phyloP scores from a whole-genome alignment of 1,140 invertebrate genomes.

The Chelonus insularis region DNA sequence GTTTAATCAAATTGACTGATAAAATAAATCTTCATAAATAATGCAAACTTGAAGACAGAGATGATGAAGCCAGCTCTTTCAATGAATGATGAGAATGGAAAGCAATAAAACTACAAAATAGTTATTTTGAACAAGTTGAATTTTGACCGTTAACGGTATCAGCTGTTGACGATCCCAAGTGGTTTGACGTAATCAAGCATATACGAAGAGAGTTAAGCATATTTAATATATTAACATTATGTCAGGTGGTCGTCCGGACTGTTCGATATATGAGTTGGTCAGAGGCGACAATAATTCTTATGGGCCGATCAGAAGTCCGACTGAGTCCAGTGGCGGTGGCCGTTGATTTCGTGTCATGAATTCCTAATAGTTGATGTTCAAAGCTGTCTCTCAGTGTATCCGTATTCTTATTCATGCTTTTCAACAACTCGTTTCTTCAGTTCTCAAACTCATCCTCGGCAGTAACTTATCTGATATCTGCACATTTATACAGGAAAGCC shows the following conservation, averaged over 20 bases:
- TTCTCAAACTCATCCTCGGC: slow-evolving; percentile 16
- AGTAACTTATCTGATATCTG: slow-evolving; percentile 31
- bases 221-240: slow-evolving; percentile 41
- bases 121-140: too few species aligned
- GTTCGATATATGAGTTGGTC: slow-evolving; percentile 24
- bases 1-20: too few species aligned
- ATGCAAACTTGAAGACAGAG: too few species aligned
- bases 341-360: slow-evolving; percentile 34
- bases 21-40: too few species aligned
- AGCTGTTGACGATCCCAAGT: not conserved
- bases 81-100: too few species aligned
- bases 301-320: slow-evolving; percentile 44
- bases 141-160: too few species aligned
- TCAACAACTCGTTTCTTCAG: not conserved
- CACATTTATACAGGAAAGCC: slow-evolving; percentile 35
- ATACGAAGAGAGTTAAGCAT: not conserved
- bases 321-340: slow-evolving; percentile 37
- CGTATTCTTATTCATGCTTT: slow-evolving; percentile 4
- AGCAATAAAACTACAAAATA: too few species aligned
- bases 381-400: slow-evolving; percentile 31
- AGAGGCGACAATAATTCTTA: slow-evolving; percentile 45
- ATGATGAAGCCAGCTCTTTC: too few species aligned
- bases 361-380: slow-evolving; percentile 27
- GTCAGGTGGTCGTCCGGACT: slow-evolving; percentile 28
- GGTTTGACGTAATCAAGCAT: too few species aligned